Base-by-base conservation (phyloP, 2,888 invertebrate genomes). In the Heliconius cydno region DNA sequence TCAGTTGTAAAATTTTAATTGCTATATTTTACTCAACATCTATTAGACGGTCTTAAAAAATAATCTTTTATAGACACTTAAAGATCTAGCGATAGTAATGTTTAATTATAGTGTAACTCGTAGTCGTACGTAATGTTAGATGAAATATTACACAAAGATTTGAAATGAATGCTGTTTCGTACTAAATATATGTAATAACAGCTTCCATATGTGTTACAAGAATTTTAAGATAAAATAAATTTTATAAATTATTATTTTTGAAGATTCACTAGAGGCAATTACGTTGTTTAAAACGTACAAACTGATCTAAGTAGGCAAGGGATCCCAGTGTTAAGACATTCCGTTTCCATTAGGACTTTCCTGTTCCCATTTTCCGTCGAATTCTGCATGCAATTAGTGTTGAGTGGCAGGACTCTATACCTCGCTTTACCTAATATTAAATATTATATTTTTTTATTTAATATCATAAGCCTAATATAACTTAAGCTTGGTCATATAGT, bases 101-200 rank as follows among this genome's bases (percentile, higher is more conserved):
- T 60, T n/a, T 60, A 73, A 73, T 73, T 73, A 57, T 57, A 73
- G 72, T 57, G 72, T 34, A n/a, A 30, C 52, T n/a, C 0, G 65
- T 15, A 13, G 15, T n/a, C 34, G 28, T n/a, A 60, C 25, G 73
- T 60, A n/a, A 57, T 52, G n/a, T 34, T 22, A 15, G 34, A 73
- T 60, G 34, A 60, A 73, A 73, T 73, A 60, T 73, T 73, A 52
- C 60, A 34, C 3, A 57, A n/a, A 57, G 5, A n/a, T 34, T 3
- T 60, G 3, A 34, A 60, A 60, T 60, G 13, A 73, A 57, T n/a
- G 7, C 15, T 30, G 52, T 57, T 72, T 73, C 15, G 60, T 60
- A 60, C 7, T 60, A 38, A 13, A 73, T 34, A n/a, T 22, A 22
- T 15, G 46, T 60, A 38, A 60, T 60, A 34, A 73, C 15, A 60